These are phyloP conservation scores for Microcaecilia unicolor DNA, from an alignment of 2,797 vertebrate species.

Conservation along the genomic window DNA sequence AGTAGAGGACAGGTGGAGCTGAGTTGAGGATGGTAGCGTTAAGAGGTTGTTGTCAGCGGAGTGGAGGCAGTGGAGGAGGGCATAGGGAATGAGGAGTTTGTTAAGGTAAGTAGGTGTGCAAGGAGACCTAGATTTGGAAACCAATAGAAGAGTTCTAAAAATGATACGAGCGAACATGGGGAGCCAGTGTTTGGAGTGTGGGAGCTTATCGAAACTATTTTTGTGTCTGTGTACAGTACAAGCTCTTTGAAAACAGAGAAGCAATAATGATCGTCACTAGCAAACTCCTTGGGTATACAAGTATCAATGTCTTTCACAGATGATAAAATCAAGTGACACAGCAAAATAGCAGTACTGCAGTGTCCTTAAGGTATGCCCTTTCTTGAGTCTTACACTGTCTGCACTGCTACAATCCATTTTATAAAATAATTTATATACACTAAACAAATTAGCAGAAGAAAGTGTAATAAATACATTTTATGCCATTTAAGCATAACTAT, in stretches of 20 bases:
- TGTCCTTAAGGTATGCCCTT: constrained; percentile 32
- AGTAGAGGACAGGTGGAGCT: too few species aligned
- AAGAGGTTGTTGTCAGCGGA: too few species aligned
- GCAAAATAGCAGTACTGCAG: constrained; percentile 42
- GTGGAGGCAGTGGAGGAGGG: too few species aligned
- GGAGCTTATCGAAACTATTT: not conserved
- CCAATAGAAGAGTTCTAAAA: too few species aligned
- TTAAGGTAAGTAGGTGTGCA: too few species aligned
- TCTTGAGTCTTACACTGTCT: constrained; percentile 12
- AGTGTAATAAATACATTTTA: not conserved
- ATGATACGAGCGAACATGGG: too few species aligned
- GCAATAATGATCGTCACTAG: not conserved
- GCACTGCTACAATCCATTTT: constrained; percentile 34
- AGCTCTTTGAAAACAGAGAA: not conserved
- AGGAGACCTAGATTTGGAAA: too few species aligned
- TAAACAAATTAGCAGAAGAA: constrained; percentile 24
- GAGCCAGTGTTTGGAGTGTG: too few species aligned
- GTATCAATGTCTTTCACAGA: constrained; percentile 26
- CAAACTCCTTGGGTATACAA: not conserved
- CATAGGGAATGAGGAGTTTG: too few species aligned
- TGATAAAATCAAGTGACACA: constrained; percentile 35
- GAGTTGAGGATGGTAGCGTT: too few species aligned
- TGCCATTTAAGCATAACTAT: constrained; percentile 10
- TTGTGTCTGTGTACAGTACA: too few species aligned
- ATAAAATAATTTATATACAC: constrained; percentile 27